Evolutionary conservation across 2,113 vertebrate genomes (phyloP).

Genomic region (Taurulus bubalis): DNA sequence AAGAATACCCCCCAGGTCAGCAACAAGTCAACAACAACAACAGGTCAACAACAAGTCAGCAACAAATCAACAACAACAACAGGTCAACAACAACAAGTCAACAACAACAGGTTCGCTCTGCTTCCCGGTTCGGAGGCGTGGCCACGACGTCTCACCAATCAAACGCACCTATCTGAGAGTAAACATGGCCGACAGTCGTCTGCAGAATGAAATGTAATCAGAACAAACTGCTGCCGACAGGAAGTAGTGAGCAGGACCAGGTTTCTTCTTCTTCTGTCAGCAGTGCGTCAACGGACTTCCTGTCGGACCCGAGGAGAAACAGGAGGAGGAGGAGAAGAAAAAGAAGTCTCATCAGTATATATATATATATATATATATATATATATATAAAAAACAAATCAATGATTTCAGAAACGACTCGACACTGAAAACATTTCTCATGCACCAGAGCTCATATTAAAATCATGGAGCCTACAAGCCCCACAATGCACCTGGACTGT

Average conservation of each 20-base stretch:
- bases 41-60: no score
- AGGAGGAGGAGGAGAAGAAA: not conserved
- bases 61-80: no score
- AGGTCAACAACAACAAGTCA: no score
- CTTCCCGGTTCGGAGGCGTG: no score
- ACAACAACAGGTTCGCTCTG: no score
- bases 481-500: not conserved
- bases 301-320: constrained; percentile 33
- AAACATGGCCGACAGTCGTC: constrained; percentile 5
- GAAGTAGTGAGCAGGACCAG: not conserved
- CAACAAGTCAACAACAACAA: no score
- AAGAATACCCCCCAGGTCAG: no score
- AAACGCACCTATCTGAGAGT: constrained; percentile 14
- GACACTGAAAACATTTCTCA: not conserved
- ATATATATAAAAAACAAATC: no score
- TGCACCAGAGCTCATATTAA: not conserved
- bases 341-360: not conserved
- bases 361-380: no score
- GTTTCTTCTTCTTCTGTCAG: not conserved
- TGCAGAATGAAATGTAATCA: not conserved
- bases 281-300: constrained; percentile 6
- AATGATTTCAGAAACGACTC: no score
- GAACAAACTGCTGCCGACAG: not conserved
- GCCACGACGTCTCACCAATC: not conserved
- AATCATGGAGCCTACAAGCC: not conserved